Evolutionary conservation across 1,140 invertebrate species (phyloP).

Genomic region (Neodiprion pinetum): DNA sequence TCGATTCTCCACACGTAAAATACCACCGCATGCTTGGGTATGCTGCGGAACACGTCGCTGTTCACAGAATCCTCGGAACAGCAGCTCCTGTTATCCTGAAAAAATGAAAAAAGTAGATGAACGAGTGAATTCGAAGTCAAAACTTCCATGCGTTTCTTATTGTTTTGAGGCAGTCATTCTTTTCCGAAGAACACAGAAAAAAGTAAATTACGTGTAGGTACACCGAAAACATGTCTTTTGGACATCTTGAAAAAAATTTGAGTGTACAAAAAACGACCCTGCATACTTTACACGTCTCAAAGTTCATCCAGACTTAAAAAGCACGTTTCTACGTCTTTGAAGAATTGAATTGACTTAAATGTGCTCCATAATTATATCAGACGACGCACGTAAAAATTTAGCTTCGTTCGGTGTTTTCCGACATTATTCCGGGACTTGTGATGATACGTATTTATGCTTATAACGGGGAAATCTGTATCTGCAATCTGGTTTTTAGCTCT

Average conservation of each 20-base stretch:
- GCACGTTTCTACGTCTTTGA: too few species aligned
- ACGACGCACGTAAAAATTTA: too few species aligned
- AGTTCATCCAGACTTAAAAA: too few species aligned
- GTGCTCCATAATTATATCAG: too few species aligned
- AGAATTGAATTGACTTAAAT: too few species aligned
- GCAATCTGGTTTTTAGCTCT: too few species aligned
- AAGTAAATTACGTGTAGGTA: not conserved
- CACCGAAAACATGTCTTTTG: not conserved
- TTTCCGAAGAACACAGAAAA: too few species aligned
- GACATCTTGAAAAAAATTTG: not conserved
- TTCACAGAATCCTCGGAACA: constrained; percentile 52
- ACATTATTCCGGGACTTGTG: too few species aligned
- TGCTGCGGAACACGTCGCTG: constrained; percentile 72
- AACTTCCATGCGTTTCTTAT: not conserved
- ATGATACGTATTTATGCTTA: too few species aligned
- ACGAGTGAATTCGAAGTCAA: not conserved
- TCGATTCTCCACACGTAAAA: constrained; percentile 86
- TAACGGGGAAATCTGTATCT: too few species aligned
- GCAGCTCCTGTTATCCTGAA: constrained; percentile 52
- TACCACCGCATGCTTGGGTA: constrained; percentile 73
- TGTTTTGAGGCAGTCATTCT: not conserved
- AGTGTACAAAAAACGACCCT: not conserved
- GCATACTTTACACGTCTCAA: too few species aligned
- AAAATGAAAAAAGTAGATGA: not conserved
- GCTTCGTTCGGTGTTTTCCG: too few species aligned